phyloP scores from a whole-genome alignment of 2,888 invertebrate genomes.

The Hydropsyche betteni region DNA sequence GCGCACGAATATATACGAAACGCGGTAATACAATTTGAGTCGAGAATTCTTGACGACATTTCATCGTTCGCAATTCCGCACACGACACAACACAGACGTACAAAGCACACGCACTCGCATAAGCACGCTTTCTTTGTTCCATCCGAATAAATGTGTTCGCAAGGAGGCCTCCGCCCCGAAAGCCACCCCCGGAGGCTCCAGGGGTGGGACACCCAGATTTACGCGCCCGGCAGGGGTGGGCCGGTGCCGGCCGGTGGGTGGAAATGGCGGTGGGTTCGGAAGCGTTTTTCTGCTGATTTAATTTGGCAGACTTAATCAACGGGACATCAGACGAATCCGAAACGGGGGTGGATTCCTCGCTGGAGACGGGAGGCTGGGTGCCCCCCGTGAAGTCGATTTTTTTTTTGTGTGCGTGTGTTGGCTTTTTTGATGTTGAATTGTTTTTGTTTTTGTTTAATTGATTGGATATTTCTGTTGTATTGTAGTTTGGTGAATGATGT shows the following conservation, averaged over 20 bases:
- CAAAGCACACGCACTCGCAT: background rate
- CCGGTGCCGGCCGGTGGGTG: background rate
- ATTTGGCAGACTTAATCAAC: constrained; percentile 50
- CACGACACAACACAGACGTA: too few species aligned
- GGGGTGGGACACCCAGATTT: constrained; percentile 2
- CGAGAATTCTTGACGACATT: too few species aligned
- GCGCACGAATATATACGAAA: too few species aligned
- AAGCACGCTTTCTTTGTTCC: constrained; percentile 1
- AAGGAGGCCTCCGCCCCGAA: background rate
- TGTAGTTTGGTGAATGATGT: too few species aligned
- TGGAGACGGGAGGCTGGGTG: background rate
- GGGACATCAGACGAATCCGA: constrained; percentile 37
- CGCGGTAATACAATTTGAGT: too few species aligned
- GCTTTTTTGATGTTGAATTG: too few species aligned
- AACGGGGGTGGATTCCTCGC: constrained; percentile 27
- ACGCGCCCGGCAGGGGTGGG: background rate
- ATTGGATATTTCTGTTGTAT: too few species aligned
- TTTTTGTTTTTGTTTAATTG: too few species aligned
- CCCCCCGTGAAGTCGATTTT: background rate
- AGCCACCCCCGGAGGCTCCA: background rate
- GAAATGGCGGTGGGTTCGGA: constrained; percentile 30
- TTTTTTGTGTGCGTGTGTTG: too few species aligned
- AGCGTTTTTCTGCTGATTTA: constrained; percentile 50
- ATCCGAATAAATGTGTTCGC: constrained; percentile 16
- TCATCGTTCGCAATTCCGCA: constrained; percentile 1